These are phyloP conservation scores for Atractosteus spatula DNA, from an alignment of 2,113 vertebrate genomes.

Conservation along the genomic window DNA sequence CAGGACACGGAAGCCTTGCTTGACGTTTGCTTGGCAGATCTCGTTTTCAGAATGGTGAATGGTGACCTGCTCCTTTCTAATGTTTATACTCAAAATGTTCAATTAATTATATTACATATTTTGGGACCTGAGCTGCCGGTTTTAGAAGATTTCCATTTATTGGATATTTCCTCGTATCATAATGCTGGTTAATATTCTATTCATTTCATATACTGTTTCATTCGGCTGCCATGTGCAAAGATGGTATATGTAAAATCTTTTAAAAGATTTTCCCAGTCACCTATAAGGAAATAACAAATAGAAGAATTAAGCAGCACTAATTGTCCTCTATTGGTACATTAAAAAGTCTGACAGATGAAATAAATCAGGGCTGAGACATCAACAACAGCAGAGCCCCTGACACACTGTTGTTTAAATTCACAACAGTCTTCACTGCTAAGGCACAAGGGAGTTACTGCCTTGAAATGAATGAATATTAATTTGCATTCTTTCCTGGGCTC, in stretches of 20 bases:
- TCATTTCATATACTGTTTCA: background rate
- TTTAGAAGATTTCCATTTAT: background rate
- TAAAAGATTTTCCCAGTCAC: constrained; percentile 1
- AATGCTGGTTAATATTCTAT: background rate
- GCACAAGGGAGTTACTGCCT: background rate
- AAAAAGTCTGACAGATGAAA: constrained; percentile 6
- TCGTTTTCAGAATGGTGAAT: no score
- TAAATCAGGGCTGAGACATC: background rate
- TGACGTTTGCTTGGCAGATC: no score
- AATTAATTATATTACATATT: no score
- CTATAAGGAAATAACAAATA: background rate
- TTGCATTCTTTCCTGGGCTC: background rate
- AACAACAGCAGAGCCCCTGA: background rate
- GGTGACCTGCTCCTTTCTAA: no score
- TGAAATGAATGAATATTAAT: background rate
- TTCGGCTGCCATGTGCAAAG: no score
- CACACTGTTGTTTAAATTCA: background rate
- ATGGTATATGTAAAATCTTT: background rate
- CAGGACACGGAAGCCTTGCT: constrained; percentile 12
- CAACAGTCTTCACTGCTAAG: background rate
- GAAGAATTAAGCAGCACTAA: background rate
- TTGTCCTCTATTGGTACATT: background rate
- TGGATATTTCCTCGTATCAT: background rate
- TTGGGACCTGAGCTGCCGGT: no score
- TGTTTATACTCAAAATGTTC: no score